Conservation (phyloP, 1,140 invertebrate species). For the Periplaneta americana region DNA sequence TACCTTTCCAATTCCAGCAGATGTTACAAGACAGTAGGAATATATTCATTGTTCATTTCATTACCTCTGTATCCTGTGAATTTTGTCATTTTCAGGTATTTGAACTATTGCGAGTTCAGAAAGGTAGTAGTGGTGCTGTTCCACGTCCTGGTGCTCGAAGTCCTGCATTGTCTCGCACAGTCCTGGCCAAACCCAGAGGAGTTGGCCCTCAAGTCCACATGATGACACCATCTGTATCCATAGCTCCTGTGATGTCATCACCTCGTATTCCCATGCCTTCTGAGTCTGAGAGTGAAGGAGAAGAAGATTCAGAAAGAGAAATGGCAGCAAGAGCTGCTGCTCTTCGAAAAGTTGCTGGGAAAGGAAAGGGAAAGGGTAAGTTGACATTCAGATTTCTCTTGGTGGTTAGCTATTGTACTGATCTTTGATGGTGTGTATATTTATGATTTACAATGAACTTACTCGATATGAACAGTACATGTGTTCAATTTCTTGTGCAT, state of each 20-base stretch:
- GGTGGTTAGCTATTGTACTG: neutral
- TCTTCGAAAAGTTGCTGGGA: conserved; percentile 30
- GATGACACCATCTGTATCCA: conserved; percentile 45
- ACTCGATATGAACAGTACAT: neutral
- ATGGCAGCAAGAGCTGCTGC: conserved; percentile 33
- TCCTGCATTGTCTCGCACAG: conserved; percentile 17
- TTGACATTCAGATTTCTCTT: neutral
- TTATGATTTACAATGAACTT: neutral
- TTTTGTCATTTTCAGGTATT: conserved; percentile 30
- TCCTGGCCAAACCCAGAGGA: conserved; percentile 14
- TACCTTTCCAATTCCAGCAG: too few species aligned
- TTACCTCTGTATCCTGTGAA: too few species aligned
- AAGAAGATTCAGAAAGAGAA: conserved; percentile 36
- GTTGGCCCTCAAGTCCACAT: conserved; percentile 26
- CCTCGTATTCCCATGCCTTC: conserved; percentile 33
- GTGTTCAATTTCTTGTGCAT: neutral
- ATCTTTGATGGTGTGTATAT: neutral
- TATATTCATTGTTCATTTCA: too few species aligned
- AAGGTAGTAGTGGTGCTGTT: conserved; percentile 32
- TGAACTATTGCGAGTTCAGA: conserved; percentile 36
- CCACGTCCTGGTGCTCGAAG: conserved; percentile 26
- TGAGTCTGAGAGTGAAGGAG: conserved; percentile 38
- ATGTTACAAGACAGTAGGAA: too few species aligned
- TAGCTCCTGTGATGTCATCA: conserved; percentile 43
- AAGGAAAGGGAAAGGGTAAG: conserved; percentile 40